These are phyloP conservation scores for Melanerpes formicivorus DNA, from an alignment of 2,113 vertebrate genomes.

Conservation along the genomic window DNA sequence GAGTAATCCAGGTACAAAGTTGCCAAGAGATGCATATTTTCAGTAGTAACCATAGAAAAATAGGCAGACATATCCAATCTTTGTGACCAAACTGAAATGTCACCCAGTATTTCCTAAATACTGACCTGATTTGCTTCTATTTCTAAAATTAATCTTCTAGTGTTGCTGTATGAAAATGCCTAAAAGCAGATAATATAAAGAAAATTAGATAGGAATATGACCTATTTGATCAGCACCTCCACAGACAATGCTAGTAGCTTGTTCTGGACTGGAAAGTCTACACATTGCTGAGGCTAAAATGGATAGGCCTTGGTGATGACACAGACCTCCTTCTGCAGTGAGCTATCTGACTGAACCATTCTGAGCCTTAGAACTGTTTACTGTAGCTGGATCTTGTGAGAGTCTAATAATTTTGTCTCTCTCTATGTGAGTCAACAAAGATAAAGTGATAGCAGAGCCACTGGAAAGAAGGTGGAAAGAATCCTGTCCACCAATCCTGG, in stretches of 20 bases:
- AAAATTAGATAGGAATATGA: neutral
- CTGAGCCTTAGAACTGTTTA: constrained; percentile 41
- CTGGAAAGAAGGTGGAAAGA: too few relatives aligned
- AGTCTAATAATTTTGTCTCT: too few relatives aligned
- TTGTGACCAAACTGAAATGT: neutral
- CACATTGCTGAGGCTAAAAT: neutral
- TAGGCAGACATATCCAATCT: neutral
- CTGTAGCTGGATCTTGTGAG: constrained; percentile 66
- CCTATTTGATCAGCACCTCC: neutral
- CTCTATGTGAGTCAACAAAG: too few relatives aligned
- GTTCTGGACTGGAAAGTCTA: neutral
- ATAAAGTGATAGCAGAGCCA: too few relatives aligned
- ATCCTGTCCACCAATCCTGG: too few relatives aligned
- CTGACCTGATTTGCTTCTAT: neutral
- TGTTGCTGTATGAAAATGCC: neutral
- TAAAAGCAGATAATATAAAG: neutral
- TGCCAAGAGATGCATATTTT: neutral
- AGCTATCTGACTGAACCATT: constrained; percentile 14
- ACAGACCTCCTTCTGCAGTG: neutral
- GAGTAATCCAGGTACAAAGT: neutral
- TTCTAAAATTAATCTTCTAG: neutral
- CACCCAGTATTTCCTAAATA: neutral
- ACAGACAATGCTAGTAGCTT: neutral
- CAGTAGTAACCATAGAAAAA: neutral
- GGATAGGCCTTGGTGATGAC: neutral